Base-by-base conservation (phyloP, 1,140 invertebrate genomes). In the Adoxophyes honmai region DNA sequence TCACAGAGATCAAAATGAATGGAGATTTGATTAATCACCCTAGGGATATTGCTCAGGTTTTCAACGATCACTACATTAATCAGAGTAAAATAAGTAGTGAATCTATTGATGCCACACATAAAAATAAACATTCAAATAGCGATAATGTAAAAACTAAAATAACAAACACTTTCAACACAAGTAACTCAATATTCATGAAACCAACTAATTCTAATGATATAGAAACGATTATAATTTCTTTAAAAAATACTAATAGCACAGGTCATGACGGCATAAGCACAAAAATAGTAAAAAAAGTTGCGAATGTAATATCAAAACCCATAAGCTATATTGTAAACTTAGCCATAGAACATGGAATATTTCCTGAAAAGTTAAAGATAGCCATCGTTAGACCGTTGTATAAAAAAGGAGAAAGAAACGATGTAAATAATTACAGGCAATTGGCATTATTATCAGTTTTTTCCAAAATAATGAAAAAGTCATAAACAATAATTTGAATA, bases 291-390 rank as follows among this genome's bases (percentile, higher is more conserved):
- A n/a, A n/a, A n/a, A n/a, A n/a, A n/a, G n/a, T n/a, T n/a, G n/a
- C n/a, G n/a, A n/a, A n/a, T n/a, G n/a, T n/a, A n/a, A n/a, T n/a
- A n/a, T n/a, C n/a, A n/a, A n/a, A n/a, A n/a, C n/a, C n/a, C n/a
- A n/a, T n/a, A n/a, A n/a, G 59, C 33, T 6, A 55, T 34, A 55
- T 60, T 16, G 34, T 60, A 8, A 60, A 60, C 15, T 10, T 37
- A 16, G 37, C 39, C 21, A 54, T 60, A 9, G 14, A 9, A 15
- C 37, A 33, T 18, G 59, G 59, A 10, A 21, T 55, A 10, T 60
- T 44, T 38, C 59, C 59, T 6, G 33, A 60, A 4, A 60, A 39
- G 9, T 34, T 60, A 38, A 60, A 60, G 18, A 51, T 55, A 21
- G 6, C 52, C 18, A 36, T 37, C 7, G 10, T 60, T 15, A 44